Percentiles rank a stretch among this genome's conserved stretches.
Evolutionary conservation across 2,113 vertebrate genomes (phyloP).

Genomic region (Girardinichthys multiradiatus): DNA sequence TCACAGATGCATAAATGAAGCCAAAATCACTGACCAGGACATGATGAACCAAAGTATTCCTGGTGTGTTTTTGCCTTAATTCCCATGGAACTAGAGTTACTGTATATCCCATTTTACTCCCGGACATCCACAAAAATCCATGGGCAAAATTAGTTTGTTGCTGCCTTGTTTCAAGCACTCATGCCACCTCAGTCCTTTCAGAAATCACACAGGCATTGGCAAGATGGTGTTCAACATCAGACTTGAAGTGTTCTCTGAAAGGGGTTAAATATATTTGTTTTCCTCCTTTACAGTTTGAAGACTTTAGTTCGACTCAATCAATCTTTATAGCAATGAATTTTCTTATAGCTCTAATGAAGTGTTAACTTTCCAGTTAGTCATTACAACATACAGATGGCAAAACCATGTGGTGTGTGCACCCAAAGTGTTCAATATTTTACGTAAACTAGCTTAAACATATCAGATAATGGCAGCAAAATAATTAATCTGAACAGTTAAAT

Average conservation of each 20-base stretch:
- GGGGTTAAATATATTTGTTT: background rate
- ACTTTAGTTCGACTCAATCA: conserved; percentile 28
- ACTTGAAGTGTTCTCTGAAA: background rate
- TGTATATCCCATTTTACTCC: too few relatives aligned
- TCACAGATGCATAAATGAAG: too few relatives aligned
- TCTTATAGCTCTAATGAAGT: conserved; percentile 42
- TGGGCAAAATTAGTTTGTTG: background rate
- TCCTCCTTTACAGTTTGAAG: conserved; percentile 9
- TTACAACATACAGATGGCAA: conserved; percentile 69
- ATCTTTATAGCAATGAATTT: conserved; percentile 42
- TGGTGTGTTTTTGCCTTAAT: too few relatives aligned
- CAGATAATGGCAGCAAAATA: conserved; percentile 49
- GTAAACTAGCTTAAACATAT: conserved; percentile 63
- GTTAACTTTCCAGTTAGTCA: conserved; percentile 42
- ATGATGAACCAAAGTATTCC: too few relatives aligned
- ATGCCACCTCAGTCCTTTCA: background rate
- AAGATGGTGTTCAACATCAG: background rate
- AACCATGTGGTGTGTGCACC: conserved; percentile 63
- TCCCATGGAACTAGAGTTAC: too few relatives aligned
- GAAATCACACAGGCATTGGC: background rate
- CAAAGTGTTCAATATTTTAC: conserved; percentile 64
- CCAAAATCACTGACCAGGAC: too few relatives aligned
- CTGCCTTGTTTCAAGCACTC: background rate
- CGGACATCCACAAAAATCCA: too few relatives aligned
- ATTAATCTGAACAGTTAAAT: conserved; percentile 44